Base-by-base conservation (phyloP, 1,140 invertebrate genomes). In the Caenorhabditis inopinata region DNA sequence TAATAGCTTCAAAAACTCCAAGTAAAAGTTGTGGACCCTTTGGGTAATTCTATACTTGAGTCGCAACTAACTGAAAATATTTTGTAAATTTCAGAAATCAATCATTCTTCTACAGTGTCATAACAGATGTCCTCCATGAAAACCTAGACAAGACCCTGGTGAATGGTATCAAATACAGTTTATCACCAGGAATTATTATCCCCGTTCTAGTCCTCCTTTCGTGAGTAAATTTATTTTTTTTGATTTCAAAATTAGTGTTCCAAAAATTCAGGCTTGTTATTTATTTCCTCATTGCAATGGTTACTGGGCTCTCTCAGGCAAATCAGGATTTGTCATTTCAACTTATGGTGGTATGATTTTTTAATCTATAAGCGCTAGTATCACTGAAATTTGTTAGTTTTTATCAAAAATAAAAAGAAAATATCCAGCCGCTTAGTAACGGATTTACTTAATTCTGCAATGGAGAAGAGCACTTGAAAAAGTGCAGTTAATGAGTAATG, bases 21-120 rank as follows among this genome's bases (percentile, higher is more conserved):
- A 97, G 95, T 0, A 95, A 93, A 93, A 93, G 96, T 85, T 98
- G 96, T 89, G 96, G 96, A 7, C 96, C 96, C 5, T 97, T 97
- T 89, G 95, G 89, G 89, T 90, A 83, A 51, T n/a, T n/a, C n/a
- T n/a, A n/a, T n/a, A n/a, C n/a, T n/a, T n/a, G n/a, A n/a, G n/a
- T n/a, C n/a, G n/a, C n/a, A n/a, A n/a, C n/a, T n/a, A n/a, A n/a
- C n/a, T n/a, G n/a, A n/a, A n/a, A n/a, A n/a, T n/a, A n/a, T n/a
- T n/a, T n/a, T n/a, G 16, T 11, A 27, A 62, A 18, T 62, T 76
- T 27, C 79, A 76, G 74, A 29, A 75, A 81, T 62, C 73, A 90
- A 94, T 23, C 92, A 92, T 32, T 93, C 83, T 96, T 97, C 79
- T 96, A 95, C 86, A 90, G 94, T 82, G 92, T 97, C 58, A 92